phyloP scores from a whole-genome alignment of 1,140 invertebrate species.

The Drosophila obscura region DNA sequence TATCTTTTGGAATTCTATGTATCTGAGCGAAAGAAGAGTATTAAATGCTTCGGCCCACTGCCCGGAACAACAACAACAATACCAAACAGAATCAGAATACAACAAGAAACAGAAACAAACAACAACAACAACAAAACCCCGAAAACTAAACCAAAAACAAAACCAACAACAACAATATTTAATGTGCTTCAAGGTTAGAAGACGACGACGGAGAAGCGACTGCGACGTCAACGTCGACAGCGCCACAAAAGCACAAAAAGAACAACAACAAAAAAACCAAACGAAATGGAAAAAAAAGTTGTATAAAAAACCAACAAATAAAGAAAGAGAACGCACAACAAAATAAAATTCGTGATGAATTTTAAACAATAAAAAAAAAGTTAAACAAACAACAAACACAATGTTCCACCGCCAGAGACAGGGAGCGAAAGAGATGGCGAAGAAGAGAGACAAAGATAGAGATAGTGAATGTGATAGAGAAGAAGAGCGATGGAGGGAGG shows the following conservation, averaged over 20 bases:
- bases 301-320: conserved; percentile 15
- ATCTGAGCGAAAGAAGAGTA: too few species aligned
- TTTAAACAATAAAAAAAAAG: conserved; percentile 74
- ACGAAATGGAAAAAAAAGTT: conserved; percentile 17
- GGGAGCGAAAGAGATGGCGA: conserved; percentile 1
- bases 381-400: conserved; percentile 57
- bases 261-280: conserved; percentile 24
- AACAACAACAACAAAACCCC: conserved; percentile 1
- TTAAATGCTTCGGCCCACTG: too few species aligned
- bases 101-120: conserved; percentile 30
- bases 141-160: conserved; percentile 17
- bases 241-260: conserved; percentile 27
- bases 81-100: conserved; percentile 17
- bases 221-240: conserved; percentile 26
- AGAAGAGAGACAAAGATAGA: background rate
- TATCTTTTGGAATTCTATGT: too few species aligned
- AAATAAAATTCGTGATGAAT: conserved; percentile 80
- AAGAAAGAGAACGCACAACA: conserved; percentile 55
- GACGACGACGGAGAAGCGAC: conserved; percentile 33
- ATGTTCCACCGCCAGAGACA: conserved; percentile 21
- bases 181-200: conserved; percentile 78
- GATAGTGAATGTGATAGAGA: conserved; percentile 5
- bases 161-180: conserved; percentile 58
- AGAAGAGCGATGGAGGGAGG: background rate
- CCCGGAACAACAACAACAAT: conserved; percentile 12